Percentiles rank a stretch among this genome's conserved stretches.
Evolutionary conservation across 2,113 vertebrate genomes (phyloP).

Genomic region (Silurus glanis): DNA sequence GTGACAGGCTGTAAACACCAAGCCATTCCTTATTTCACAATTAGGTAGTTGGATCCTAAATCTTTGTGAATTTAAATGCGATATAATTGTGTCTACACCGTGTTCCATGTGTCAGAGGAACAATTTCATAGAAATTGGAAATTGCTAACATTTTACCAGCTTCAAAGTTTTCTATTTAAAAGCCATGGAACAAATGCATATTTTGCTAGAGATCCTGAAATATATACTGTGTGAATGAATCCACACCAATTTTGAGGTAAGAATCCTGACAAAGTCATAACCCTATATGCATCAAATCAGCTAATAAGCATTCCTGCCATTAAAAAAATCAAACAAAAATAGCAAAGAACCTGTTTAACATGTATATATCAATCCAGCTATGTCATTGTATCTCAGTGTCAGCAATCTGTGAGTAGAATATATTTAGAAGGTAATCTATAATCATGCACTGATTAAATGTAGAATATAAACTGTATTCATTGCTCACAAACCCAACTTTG

Average conservation of each 20-base stretch:
- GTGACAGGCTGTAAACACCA: neutral
- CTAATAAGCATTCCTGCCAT: slow-evolving; percentile 40
- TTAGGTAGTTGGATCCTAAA: neutral
- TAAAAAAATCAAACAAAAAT: slow-evolving; percentile 1
- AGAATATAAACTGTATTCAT: slow-evolving; percentile 18
- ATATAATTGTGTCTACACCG: slow-evolving; percentile 4
- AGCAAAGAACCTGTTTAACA: slow-evolving; percentile 28
- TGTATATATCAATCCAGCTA: slow-evolving; percentile 21
- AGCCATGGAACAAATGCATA: slow-evolving; percentile 32
- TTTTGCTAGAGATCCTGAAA: slow-evolving; percentile 35
- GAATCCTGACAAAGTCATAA: slow-evolving; percentile 27
- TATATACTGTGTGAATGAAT: neutral
- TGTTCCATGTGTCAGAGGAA: neutral
- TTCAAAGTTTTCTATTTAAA: neutral
- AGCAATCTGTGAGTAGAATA: slow-evolving; percentile 36
- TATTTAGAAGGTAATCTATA: slow-evolving; percentile 14
- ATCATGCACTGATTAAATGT: slow-evolving; percentile 14
- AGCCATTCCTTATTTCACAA: neutral
- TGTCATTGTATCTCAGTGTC: slow-evolving; percentile 33
- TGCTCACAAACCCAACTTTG: slow-evolving; percentile 44
- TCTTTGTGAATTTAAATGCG: neutral
- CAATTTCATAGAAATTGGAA: neutral
- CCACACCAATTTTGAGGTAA: slow-evolving; percentile 45
- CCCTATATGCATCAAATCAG: slow-evolving; percentile 37
- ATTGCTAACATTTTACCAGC: slow-evolving; percentile 11